Evolutionary conservation across 2,113 vertebrate genomes (phyloP), one percentile per base, ranked within the genome.

Genomic region (Antennarius striatus): DNA sequence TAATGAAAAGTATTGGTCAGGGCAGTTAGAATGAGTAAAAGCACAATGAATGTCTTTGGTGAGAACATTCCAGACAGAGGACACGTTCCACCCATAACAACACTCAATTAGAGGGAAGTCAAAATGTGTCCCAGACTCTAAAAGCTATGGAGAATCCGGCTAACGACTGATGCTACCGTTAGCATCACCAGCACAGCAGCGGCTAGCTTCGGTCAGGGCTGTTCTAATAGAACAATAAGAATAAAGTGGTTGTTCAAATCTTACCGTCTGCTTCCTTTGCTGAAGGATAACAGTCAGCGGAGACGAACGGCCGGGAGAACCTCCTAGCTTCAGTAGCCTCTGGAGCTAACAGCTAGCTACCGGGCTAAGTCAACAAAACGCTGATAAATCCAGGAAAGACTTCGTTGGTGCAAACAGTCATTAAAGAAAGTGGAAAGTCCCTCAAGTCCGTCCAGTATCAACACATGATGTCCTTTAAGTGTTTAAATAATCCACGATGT

Each of bases 291-390:
- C 15, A 42, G 14, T 8, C 14, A 2, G 8, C 1, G 45, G n/a
- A 52, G 22, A 3, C 8, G 11, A 14, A 28, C 1, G 12, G 22
- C 22, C 22, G 22, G 2, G 22, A 22, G 22, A 22, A 22, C 22
- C 22, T 22, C 22, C 2, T 22, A 22, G 22, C 22, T 22, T 36
- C 32, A 5, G 32, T 7, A 40, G n/a, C 4, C 50, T 8, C 72
- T 42, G 54, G 79, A 40, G 80, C 76, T 82, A 75, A 71, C 51
- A 43, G 71, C 75, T 78, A 52, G 66, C 82, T 57, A 49, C 43
- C 57, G 14, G 55, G 64, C 78, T 59, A 64, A 63, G 63, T 67
- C 39, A 53, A 68, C 57, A 50, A 71, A 1, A 43, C 55, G 36
- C 46, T 7, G 16, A 10, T 68, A 2, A 62, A 28, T 5, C 42